Conservation (phyloP, 2,888 invertebrate species). For the Phymatocera aterrima region DNA sequence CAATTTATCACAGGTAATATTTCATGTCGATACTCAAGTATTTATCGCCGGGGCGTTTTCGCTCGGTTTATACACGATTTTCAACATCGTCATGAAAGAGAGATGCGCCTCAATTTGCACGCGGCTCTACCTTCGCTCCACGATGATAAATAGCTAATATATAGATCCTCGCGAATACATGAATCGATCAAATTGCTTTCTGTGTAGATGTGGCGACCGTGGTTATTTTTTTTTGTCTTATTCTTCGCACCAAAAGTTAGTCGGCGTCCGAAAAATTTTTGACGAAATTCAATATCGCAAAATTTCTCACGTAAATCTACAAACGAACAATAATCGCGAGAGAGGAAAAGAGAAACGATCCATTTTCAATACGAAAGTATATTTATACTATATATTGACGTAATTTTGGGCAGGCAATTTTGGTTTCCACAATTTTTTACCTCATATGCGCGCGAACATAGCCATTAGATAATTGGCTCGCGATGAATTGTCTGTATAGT, state of each 20-base stretch:
- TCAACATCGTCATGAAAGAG: not conserved
- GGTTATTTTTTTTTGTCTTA: no score
- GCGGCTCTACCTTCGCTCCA: not conserved
- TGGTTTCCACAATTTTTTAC: not conserved
- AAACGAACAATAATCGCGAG: no score
- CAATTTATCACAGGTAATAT: conserved; percentile 27
- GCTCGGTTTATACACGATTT: not conserved
- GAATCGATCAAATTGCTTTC: not conserved
- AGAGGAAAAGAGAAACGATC: no score
- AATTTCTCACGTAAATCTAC: no score
- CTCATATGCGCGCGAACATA: not conserved
- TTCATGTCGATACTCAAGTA: conserved; percentile 20
- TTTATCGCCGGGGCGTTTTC: not conserved
- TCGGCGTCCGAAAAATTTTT: no score
- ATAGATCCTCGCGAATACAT: not conserved
- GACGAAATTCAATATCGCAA: no score
- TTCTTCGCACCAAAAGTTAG: no score
- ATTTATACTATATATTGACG: not conserved
- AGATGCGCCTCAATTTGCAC: not conserved
- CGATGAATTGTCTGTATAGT: conserved; percentile 19
- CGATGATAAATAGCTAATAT: not conserved
- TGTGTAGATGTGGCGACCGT: not conserved
- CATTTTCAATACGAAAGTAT: no score
- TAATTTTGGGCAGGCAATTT: no score
- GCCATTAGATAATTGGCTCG: conserved; percentile 40